Conservation (phyloP, 1,140 invertebrate genomes). For the Drosophila rhopaloa region DNA sequence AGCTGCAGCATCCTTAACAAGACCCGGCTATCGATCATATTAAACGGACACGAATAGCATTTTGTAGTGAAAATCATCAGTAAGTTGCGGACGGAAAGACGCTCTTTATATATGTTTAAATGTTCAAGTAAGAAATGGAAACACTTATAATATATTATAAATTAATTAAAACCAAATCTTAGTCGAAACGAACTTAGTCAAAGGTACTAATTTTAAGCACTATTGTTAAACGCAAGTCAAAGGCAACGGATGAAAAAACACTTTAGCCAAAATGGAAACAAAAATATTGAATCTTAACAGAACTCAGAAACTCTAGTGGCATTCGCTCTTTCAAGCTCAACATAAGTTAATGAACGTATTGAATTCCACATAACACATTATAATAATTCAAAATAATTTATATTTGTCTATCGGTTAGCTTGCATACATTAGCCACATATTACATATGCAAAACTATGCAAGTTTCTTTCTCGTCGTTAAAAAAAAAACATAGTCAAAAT, state of each 20-base stretch:
- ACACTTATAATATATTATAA: conserved; percentile 57
- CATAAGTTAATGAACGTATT: conserved; percentile 59
- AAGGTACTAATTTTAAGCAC: conserved; percentile 77
- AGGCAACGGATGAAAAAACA: conserved; percentile 31
- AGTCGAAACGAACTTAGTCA: conserved; percentile 76
- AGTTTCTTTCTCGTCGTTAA: conserved; percentile 75
- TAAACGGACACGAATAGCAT: conserved; percentile 20
- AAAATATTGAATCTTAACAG: conserved; percentile 37
- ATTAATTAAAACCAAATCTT: conserved; percentile 67
- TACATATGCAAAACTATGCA: conserved; percentile 49
- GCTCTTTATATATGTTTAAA: conserved; percentile 75
- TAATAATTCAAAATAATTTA: conserved; percentile 57
- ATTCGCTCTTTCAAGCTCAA: conserved; percentile 65
- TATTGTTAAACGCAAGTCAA: conserved; percentile 68
- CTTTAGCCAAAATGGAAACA: conserved; percentile 35
- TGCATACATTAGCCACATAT: conserved; percentile 59
- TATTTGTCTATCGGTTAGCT: conserved; percentile 70
- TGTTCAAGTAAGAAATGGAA: conserved; percentile 57
- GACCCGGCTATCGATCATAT: conserved; percentile 23
- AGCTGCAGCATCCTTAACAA: conserved; percentile 17
- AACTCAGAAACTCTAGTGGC: conserved; percentile 53
- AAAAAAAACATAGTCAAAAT: conserved; percentile 72
- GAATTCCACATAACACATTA: conserved; percentile 55
- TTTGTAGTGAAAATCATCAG: conserved; percentile 38
- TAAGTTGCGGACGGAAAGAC: conserved; percentile 38